Percentiles rank a stretch among this genome's conserved stretches.
Conservation (phyloP, 2,888 invertebrate species). For the Operophtera brumata region DNA sequence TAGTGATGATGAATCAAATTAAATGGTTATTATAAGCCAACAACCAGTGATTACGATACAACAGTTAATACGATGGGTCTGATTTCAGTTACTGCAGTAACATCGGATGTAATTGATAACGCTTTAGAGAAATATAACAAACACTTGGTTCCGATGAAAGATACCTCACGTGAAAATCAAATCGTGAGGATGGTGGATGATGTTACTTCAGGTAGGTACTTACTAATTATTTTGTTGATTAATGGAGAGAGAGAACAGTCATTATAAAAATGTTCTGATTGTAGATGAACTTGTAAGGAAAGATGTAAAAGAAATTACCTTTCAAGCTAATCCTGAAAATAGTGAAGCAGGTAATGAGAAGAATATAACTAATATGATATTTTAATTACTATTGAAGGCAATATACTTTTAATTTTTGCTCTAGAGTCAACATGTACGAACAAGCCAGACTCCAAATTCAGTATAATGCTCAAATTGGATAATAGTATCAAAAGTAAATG, state of each 20-base stretch:
- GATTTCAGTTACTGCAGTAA: slow-evolving; percentile 12
- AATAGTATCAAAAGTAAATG: slow-evolving; percentile 50
- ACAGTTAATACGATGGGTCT: not conserved
- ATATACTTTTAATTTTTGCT: slow-evolving; percentile 41
- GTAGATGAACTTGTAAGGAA: slow-evolving; percentile 46
- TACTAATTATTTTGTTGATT: not conserved
- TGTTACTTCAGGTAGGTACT: slow-evolving; percentile 55
- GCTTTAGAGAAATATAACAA: slow-evolving; percentile 2
- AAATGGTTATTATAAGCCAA: not conserved
- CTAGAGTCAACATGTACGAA: slow-evolving; percentile 41
- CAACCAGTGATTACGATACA: not conserved
- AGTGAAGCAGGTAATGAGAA: slow-evolving; percentile 46
- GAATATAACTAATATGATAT: not conserved
- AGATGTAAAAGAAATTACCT: slow-evolving; percentile 43
- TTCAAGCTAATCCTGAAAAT: slow-evolving; percentile 48
- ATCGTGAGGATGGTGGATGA: slow-evolving; percentile 37
- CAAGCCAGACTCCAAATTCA: slow-evolving; percentile 53
- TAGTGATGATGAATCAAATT: not conserved
- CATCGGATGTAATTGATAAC: slow-evolving; percentile 1
- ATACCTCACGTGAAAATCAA: slow-evolving; percentile 4
- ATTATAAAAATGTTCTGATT: slow-evolving; percentile 31
- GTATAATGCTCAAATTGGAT: slow-evolving; percentile 58
- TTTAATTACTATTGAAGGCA: not conserved
- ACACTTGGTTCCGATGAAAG: slow-evolving; percentile 1
- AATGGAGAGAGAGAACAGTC: not conserved